Base-by-base conservation (phyloP, 2,113 vertebrate genomes). In the Anthoscopus minutus region DNA sequence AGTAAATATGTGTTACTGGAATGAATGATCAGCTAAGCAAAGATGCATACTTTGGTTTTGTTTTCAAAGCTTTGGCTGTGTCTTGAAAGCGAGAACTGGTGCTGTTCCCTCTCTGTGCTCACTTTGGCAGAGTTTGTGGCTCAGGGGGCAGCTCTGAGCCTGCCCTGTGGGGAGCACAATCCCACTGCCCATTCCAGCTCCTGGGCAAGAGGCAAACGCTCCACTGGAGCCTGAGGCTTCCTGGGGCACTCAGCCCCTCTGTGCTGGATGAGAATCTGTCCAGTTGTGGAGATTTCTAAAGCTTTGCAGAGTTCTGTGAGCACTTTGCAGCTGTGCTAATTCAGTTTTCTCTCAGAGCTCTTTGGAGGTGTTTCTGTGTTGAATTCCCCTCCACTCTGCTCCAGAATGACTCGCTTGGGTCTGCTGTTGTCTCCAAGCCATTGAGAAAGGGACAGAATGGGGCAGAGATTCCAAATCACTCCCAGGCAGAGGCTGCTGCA, bases 381-480 rank as follows among this genome's bases (percentile, higher is more conserved):
- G 51, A 66, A 58, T 70, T 65, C 60, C 22, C 30, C 10, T 20
- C 19, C 10, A 2, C 25, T 42, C 21, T 64, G 58, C 67, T 61
- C 40, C 64, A 33, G 38, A 54, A 13, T 4, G 44, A 23, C 44
- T 13, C 16, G 1, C 33, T 7, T 4, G 25, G 35, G 15, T 53
- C n/a, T 15, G 8, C 2, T 13, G 70, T 7, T 38, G 35, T 35
- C 57, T 58, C 65, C n/a, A 20, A 44, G 42, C 33, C 40, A 4
- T 6, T 11, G 5, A 8, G 27, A 65, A 9, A 2, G 19, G 47
- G 30, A 11, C 22, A 0, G 40, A n/a, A n/a, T 14, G 67, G 44
- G 51, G 48, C 67, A 57, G 73, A 40, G 42, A 19, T 31, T 18
- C 25, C 69, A 3, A 0, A n/a, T 13, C 10, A 17, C 33, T 61